Conservation (phyloP, 2,888 invertebrate species). For the Philhelius pedissequus region DNA sequence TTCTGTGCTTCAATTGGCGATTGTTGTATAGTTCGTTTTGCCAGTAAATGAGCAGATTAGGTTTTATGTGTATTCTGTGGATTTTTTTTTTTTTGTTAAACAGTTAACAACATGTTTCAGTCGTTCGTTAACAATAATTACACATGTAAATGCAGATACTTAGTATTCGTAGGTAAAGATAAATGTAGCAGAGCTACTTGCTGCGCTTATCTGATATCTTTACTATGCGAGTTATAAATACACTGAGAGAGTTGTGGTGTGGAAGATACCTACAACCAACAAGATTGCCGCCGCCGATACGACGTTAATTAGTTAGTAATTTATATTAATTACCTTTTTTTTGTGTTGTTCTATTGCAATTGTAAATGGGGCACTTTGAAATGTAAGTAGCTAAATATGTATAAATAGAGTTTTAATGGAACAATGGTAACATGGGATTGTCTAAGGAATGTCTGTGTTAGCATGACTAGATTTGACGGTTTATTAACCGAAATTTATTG, state of each 20-base stretch:
- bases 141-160: constrained; percentile 65
- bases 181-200: constrained; percentile 16
- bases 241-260: constrained; percentile 5
- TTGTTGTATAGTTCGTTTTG: constrained; percentile 19
- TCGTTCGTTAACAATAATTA: constrained; percentile 60
- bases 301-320: constrained; percentile 48
- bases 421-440: neutral
- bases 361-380: neutral
- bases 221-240: neutral
- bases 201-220: constrained; percentile 41
- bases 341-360: neutral
- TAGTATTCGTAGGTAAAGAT: constrained; percentile 44
- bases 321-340: constrained; percentile 37
- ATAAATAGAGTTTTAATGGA: neutral
- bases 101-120: constrained; percentile 53
- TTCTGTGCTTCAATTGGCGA: constrained; percentile 30
- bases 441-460: too few relatives aligned
- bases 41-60: constrained; percentile 53
- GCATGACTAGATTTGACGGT: too few relatives aligned
- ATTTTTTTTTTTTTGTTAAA: constrained; percentile 36
- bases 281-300: constrained; percentile 52
- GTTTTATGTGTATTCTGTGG: constrained; percentile 1
- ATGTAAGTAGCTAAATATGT: neutral
- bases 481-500: too few relatives aligned
- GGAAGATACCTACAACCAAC: constrained; percentile 61